phyloP scores from a whole-genome alignment of 1,140 invertebrate genomes.

The Dinothrombium tinctorium region DNA sequence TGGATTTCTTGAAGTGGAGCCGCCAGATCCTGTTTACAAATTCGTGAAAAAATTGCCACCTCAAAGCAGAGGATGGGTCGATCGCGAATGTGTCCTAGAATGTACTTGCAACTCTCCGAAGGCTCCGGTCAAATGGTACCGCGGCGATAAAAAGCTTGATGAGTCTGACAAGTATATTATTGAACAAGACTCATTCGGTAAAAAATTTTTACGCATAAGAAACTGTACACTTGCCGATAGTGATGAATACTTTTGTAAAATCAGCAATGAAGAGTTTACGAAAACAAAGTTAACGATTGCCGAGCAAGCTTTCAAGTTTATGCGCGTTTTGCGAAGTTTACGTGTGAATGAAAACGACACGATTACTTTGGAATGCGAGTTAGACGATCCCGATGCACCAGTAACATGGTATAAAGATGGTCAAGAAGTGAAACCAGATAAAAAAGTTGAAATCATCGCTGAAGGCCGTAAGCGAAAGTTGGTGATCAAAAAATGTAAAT shows the following conservation, averaged over 20 bases:
- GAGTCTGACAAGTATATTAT: slow-evolving; percentile 45
- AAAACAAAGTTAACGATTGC: slow-evolving; percentile 47
- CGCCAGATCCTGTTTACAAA: slow-evolving; percentile 75
- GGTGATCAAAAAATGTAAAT: slow-evolving; percentile 71
- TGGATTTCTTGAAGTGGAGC: slow-evolving; percentile 82
- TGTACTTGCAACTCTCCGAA: slow-evolving; percentile 81
- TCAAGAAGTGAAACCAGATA: slow-evolving; percentile 83
- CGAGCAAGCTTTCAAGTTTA: slow-evolving; percentile 10
- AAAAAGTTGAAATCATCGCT: slow-evolving; percentile 14
- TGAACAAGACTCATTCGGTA: slow-evolving; percentile 71
- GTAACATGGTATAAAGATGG: slow-evolving; percentile 86
- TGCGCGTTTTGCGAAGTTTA: slow-evolving; percentile 10
- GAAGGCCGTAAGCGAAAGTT: slow-evolving; percentile 37
- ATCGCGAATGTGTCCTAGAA: slow-evolving; percentile 69
- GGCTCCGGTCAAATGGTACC: slow-evolving; percentile 80
- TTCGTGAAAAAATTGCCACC: slow-evolving; percentile 76
- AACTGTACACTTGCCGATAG: slow-evolving; percentile 56
- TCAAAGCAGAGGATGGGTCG: slow-evolving; percentile 56
- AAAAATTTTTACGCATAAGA: slow-evolving; percentile 65
- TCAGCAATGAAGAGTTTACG: slow-evolving; percentile 50
- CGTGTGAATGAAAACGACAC: slow-evolving; percentile 82
- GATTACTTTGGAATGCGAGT: slow-evolving; percentile 71
- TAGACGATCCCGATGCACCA: slow-evolving; percentile 81
- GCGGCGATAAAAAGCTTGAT: slow-evolving; percentile 51
- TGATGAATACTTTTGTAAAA: slow-evolving; percentile 62